Evolutionary conservation across 2,113 vertebrate species (phyloP).

Genomic region (Archocentrus centrarchus): DNA sequence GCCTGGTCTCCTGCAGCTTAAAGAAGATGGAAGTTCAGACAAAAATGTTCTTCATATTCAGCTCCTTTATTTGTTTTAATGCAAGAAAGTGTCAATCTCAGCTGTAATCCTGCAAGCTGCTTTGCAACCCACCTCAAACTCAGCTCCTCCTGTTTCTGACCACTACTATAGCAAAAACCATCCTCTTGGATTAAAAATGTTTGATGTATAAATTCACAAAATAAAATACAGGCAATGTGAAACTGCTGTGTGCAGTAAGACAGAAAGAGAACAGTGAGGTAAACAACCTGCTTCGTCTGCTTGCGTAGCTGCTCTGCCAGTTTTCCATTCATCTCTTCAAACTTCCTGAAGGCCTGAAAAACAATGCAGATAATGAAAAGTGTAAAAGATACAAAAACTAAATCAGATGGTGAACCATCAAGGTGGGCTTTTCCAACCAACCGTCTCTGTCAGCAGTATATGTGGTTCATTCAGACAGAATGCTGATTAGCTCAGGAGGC

Average conservation of each 20-base stretch:
- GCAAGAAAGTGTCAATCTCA: not conserved
- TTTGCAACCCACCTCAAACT: not conserved
- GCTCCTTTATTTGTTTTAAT: too few relatives aligned
- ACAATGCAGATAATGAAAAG: not conserved
- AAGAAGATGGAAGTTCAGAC: not conserved
- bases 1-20: constrained; percentile 87
- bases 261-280: not conserved
- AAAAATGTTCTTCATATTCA: not conserved
- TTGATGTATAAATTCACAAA: not conserved
- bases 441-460: not conserved
- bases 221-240: not conserved
- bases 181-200: not conserved
- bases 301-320: constrained; percentile 90
- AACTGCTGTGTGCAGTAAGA: not conserved
- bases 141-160: not conserved
- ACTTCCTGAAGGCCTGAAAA: constrained; percentile 89
- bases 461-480: not conserved
- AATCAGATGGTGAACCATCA: not conserved
- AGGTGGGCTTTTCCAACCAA: not conserved
- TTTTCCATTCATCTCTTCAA: constrained; percentile 88
- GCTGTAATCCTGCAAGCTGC: not conserved
- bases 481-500: not conserved
- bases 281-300: constrained; percentile 85
- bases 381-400: not conserved
- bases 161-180: not conserved